Evolutionary conservation across 2,888 invertebrate genomes (phyloP).

Genomic region (Hermodice carunculata): DNA sequence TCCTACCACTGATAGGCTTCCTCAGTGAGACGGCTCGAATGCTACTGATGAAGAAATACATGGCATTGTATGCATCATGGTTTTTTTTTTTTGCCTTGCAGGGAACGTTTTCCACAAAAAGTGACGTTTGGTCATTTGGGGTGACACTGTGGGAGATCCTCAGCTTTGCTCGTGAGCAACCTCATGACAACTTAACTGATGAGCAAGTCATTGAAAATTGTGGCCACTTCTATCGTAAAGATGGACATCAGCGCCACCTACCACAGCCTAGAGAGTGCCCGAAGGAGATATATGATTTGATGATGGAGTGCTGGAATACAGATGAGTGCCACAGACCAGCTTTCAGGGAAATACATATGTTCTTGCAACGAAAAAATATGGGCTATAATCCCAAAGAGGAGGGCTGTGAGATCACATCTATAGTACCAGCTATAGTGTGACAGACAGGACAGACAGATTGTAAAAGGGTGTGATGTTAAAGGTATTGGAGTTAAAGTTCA

Average conservation of each 20-base stretch:
- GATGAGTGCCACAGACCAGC: conserved; percentile 85
- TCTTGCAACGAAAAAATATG: conserved; percentile 75
- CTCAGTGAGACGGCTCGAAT: too few species aligned
- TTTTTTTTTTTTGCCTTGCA: conserved; percentile 70
- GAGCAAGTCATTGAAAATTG: conserved; percentile 83
- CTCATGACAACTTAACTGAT: conserved; percentile 83
- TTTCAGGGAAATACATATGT: conserved; percentile 89
- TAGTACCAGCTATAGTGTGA: too few species aligned
- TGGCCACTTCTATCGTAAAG: conserved; percentile 81
- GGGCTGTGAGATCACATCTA: too few species aligned
- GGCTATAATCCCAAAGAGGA: conserved; percentile 67
- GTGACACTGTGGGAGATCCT: conserved; percentile 90
- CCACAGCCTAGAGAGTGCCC: conserved; percentile 84
- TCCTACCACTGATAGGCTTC: too few species aligned
- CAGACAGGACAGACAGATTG: too few species aligned
- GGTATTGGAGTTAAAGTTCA: too few species aligned
- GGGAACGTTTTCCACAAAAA: conserved; percentile 88
- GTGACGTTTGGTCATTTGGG: conserved; percentile 93
- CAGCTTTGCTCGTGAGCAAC: conserved; percentile 81
- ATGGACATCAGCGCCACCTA: conserved; percentile 72
- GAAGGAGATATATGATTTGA: conserved; percentile 89
- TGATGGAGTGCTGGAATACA: conserved; percentile 92
- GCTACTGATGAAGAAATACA: too few species aligned
- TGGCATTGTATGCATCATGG: too few species aligned
- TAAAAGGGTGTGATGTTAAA: too few species aligned